phyloP scores from a whole-genome alignment of 2,888 invertebrate genomes.

The Watsonalla binaria region DNA sequence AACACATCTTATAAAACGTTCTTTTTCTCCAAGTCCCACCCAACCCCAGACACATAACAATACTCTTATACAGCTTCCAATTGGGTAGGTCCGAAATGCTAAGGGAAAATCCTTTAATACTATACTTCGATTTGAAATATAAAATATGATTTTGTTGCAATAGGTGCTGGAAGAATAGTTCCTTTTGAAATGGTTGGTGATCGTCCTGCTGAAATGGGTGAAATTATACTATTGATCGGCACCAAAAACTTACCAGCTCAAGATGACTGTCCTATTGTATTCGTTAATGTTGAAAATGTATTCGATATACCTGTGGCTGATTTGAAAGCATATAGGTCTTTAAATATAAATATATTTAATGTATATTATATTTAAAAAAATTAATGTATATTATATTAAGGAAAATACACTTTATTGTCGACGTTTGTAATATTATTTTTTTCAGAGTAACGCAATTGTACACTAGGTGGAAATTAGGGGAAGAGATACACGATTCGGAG shows the following conservation, averaged over 20 bases:
- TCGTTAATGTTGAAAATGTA: conserved; percentile 52
- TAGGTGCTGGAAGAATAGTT: conserved; percentile 55
- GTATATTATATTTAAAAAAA: no score
- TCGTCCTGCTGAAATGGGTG: conserved; percentile 40
- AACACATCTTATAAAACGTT: no score
- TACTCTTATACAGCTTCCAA: no score
- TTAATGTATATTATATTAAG: no score
- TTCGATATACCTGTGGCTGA: conserved; percentile 43
- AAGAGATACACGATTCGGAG: conserved; percentile 37
- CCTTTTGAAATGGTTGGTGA: conserved; percentile 44
- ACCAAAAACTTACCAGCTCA: conserved; percentile 53
- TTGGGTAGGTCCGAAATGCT: no score
- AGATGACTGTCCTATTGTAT: conserved; percentile 58
- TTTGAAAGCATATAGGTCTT: conserved; percentile 44
- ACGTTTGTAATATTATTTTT: conserved; percentile 2
- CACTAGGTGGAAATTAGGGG: conserved; percentile 45
- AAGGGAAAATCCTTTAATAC: no score
- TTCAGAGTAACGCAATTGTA: conserved; percentile 52
- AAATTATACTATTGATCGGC: conserved; percentile 52
- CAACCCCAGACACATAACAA: no score
- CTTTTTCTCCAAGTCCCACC: no score
- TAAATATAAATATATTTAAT: no score
- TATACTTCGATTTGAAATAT: no score
- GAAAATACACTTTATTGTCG: no score
- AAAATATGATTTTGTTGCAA: neutral